Evolutionary conservation across 2,888 invertebrate genomes (phyloP).

Genomic region (Erebia ligea): DNA sequence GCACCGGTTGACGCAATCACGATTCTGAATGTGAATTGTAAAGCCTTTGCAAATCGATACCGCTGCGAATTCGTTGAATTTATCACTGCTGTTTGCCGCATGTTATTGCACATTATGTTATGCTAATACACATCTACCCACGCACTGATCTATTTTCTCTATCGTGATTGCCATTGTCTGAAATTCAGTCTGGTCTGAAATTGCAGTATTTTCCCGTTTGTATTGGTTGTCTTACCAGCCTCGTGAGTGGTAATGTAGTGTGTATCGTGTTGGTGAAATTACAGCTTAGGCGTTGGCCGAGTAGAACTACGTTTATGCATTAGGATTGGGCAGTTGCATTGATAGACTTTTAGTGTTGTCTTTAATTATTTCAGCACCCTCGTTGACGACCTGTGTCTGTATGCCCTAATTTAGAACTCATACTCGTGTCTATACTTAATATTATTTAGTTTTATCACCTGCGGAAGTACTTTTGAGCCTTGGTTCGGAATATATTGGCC

Average conservation of each 20-base stretch:
- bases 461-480: background rate
- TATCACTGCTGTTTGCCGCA: background rate
- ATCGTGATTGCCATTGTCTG: background rate
- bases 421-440: background rate
- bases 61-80: background rate
- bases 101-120: conserved; percentile 14
- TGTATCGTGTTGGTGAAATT: too few species aligned
- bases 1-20: conserved; percentile 1
- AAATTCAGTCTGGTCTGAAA: background rate
- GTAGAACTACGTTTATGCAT: conserved; percentile 11
- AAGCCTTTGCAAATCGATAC: conserved; percentile 6
- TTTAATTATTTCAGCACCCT: background rate
- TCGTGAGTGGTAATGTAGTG: too few species aligned
- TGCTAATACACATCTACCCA: background rate
- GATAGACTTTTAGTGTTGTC: background rate
- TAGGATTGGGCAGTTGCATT: background rate
- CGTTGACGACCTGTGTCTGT: background rate
- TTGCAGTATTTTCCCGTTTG: conserved; percentile 1
- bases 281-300: background rate
- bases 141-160: background rate
- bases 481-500: background rate
- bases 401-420: background rate
- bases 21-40: background rate
- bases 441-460: conserved; percentile 1
- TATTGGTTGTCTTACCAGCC: background rate